Conservation (phyloP, 2,797 vertebrate genomes). For the Tangara arthus region DNA sequence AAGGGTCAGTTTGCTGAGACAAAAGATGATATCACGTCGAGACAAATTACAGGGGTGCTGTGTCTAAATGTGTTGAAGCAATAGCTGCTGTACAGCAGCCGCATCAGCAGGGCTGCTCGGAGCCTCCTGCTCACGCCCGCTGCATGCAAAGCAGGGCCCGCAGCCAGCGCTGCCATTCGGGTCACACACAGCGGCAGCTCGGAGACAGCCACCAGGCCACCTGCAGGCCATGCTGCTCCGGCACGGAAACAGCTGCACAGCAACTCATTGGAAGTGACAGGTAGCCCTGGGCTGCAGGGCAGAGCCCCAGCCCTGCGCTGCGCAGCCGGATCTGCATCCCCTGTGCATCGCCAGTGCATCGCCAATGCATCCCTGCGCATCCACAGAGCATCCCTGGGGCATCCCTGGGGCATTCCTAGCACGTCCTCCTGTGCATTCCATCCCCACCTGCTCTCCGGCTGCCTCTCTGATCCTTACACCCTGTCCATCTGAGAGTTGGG, state of each 20-base stretch:
- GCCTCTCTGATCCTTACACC: fast-evolving
- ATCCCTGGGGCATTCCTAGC: background rate
- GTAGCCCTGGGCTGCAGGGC: conserved; percentile 58
- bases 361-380: too few species aligned
- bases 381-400: background rate
- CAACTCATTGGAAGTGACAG: conserved; percentile 75
- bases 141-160: conserved; percentile 79
- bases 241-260: conserved; percentile 52
- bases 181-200: conserved; percentile 70
- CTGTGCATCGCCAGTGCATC: background rate
- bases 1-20: conserved; percentile 69
- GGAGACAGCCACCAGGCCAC: conserved; percentile 69
- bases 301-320: background rate
- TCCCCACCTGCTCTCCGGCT: fast-evolving
- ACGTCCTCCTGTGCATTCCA: background rate
- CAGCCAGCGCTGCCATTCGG: conserved; percentile 67
- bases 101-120: conserved; percentile 74
- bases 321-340: background rate
- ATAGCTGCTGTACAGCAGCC: conserved; percentile 67
- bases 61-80: conserved; percentile 67
- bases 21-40: conserved; percentile 73
- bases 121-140: conserved; percentile 72
- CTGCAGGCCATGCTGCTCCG: conserved; percentile 72
- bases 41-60: conserved; percentile 72
- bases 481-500: background rate